Evolutionary conservation across 2,113 vertebrate genomes (phyloP).

Genomic region (Pimephales promelas): DNA sequence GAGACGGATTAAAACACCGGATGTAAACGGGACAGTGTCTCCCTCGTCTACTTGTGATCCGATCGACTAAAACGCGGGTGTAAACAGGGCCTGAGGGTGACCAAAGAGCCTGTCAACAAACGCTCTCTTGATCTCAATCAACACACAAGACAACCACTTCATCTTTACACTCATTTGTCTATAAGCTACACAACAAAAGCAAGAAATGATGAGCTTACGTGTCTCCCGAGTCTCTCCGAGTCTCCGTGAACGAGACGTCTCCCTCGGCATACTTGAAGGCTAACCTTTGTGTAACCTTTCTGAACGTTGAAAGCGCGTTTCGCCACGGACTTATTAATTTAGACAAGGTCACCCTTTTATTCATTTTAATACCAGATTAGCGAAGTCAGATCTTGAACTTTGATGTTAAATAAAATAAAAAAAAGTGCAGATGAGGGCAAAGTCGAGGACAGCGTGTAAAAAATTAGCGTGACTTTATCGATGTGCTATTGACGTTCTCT

Average conservation of each 20-base stretch:
- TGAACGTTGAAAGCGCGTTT: conserved; percentile 63
- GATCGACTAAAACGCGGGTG: too few species aligned
- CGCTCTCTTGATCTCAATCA: neutral
- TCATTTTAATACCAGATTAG: conserved; percentile 64
- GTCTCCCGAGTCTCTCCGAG: conserved; percentile 3
- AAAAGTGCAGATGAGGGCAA: conserved; percentile 60
- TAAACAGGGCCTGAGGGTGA: neutral
- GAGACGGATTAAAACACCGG: too few species aligned
- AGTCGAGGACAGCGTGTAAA: conserved; percentile 50
- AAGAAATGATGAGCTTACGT: neutral
- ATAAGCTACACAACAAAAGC: neutral
- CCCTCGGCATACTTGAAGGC: conserved; percentile 47
- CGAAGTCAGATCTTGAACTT: conserved; percentile 60
- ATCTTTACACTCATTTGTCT: neutral
- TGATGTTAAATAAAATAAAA: conserved; percentile 55
- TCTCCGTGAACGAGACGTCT: conserved; percentile 2
- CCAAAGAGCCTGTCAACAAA: neutral
- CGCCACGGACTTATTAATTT: conserved; percentile 66
- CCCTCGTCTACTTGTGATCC: too few species aligned
- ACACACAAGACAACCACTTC: neutral
- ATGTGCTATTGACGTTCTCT: conserved; percentile 58
- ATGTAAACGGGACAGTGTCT: too few species aligned
- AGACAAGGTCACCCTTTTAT: conserved; percentile 65
- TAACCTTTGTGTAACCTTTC: conserved; percentile 66
- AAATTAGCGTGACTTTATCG: conserved; percentile 56